Evolutionary conservation across 2,113 vertebrate species (phyloP), one percentile per base, ranked within the genome.

Genomic region (Galemys pyrenaicus): DNA sequence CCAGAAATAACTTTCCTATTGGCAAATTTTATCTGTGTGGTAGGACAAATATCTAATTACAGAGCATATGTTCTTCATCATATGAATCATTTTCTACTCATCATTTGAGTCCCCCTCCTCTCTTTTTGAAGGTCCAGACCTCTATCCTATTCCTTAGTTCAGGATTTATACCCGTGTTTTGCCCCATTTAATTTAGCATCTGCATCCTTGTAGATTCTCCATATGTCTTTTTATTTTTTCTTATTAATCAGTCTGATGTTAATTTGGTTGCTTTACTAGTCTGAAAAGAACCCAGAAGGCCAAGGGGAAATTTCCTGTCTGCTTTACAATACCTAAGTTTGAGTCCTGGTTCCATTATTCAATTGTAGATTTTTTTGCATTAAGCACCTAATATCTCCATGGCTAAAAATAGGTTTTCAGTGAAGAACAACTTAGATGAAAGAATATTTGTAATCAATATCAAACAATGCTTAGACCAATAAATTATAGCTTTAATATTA

Each of bases 401-500:
- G 30, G 46, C 67, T 74, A 44, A 65, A 95, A 49, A 71, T 9
- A 64, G 9, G 1, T 30, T 44, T 74, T 32, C 70, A 6, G 13
- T 41, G 32, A 88, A 86, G 65, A 92, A 20, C 60, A 51, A 90
- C 87, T 74, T 39, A 85, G 75, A 71, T 28, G 24, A 77, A 26
- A 77, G 24, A 46, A 46, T 81, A 17, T 79, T 93, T 87, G 75
- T 56, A 91, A 82, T 9, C 78, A 44, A 82, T 67, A 46, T 30
- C 22, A 64, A 26, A 32, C 35, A 80, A 64, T 22, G 44, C 44
- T 91, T 85, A 58, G 30, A 6, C 49, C 71, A 71, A 77, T 84
- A 91, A 88, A 78, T 71, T 70, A 85, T 22, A 92, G 15, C 37
- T 74, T 64, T 78, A 62, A 56, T 86, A 81, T 81, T 71, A 54